phyloP scores from a whole-genome alignment of 2,113 vertebrate genomes.

The Azemiops feae region DNA sequence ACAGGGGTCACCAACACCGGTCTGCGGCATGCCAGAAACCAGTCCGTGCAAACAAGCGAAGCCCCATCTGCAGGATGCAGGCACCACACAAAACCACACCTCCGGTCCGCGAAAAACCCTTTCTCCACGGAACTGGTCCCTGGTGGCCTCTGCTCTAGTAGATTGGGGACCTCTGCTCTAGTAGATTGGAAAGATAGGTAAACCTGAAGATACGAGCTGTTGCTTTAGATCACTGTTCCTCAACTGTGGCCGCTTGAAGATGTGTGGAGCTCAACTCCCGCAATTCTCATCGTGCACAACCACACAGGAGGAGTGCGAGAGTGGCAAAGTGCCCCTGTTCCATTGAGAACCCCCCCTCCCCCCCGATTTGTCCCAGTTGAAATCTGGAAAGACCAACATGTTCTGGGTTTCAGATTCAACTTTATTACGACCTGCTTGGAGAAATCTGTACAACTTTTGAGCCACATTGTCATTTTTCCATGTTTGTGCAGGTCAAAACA shows the following conservation, averaged over 20 bases:
- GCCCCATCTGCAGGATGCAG: too few species aligned
- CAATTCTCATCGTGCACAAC: not conserved
- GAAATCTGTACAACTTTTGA: not conserved
- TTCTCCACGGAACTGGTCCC: too few species aligned
- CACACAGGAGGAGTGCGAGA: not conserved
- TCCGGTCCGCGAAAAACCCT: too few species aligned
- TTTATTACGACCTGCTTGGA: not conserved
- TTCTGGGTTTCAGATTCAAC: not conserved
- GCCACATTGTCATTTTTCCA: not conserved
- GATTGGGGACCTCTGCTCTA: not conserved
- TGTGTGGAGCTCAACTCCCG: not conserved
- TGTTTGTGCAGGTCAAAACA: not conserved
- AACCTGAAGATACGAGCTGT: too few species aligned
- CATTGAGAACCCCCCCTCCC: not conserved
- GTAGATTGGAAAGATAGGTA: not conserved
- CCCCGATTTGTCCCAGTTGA: not conserved
- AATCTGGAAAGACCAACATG: not conserved
- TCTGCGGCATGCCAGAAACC: too few species aligned
- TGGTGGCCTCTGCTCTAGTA: too few species aligned
- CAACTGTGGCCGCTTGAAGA: not conserved
- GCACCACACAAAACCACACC: too few species aligned
- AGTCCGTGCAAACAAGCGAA: too few species aligned
- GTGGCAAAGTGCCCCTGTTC: not conserved
- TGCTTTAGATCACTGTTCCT: not conserved
- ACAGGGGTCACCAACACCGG: too few species aligned